A percentile compares a stretch with the other conserved stretches of the same genome.
Conservation (phyloP, 2,797 vertebrate species). For the Karalla daura region DNA sequence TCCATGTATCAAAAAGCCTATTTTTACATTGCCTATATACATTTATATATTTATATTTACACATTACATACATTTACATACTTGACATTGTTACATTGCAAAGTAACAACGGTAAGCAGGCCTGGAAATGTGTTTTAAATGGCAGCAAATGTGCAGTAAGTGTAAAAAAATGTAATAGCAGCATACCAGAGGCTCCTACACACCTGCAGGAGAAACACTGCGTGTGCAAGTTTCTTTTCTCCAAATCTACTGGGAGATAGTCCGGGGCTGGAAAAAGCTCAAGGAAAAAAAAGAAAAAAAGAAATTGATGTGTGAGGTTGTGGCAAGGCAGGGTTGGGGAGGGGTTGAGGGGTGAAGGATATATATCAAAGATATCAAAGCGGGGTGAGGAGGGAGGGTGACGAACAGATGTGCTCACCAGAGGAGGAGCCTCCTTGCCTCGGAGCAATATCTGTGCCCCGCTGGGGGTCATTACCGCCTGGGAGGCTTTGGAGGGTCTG, state of each 20-base stretch:
- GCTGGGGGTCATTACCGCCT: conserved; percentile 35
- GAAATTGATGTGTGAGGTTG: background rate
- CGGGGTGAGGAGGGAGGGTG: conserved; percentile 15
- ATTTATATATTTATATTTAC: no score
- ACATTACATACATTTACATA: no score
- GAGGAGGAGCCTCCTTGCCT: conserved; percentile 15
- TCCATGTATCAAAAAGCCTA: no score
- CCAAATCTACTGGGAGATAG: background rate
- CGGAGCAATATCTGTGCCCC: conserved; percentile 28
- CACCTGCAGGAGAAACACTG: background rate
- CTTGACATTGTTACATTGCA: no score
- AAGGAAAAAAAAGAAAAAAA: no score
- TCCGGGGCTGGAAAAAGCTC: background rate
- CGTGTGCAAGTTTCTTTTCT: background rate
- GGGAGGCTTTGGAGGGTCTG: conserved; percentile 33
- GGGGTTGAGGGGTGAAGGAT: background rate
- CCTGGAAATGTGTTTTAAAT: background rate
- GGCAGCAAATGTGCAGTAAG: background rate
- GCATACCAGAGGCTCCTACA: background rate
- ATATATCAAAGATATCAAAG: conserved; percentile 20
- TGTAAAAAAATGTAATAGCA: background rate
- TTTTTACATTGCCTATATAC: no score
- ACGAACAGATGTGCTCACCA: conserved; percentile 18
- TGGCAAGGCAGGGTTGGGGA: background rate
- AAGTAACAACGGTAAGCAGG: no score